phyloP scores from a whole-genome alignment of 2,797 vertebrate genomes.

The Thalassophryne amazonica region DNA sequence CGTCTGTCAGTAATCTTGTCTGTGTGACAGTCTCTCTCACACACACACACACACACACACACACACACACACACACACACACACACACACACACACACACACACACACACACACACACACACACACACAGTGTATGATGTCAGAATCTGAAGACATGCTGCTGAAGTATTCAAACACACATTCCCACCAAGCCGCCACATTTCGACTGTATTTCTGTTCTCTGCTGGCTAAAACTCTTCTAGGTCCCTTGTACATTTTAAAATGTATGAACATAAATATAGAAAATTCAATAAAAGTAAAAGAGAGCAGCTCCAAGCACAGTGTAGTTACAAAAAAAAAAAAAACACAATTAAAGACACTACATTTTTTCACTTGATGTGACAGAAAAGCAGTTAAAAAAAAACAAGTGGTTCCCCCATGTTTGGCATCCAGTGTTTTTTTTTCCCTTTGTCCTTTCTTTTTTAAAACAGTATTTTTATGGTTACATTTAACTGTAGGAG shows the following conservation, averaged over 20 bases:
- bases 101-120: too few relatives aligned
- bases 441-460: too few relatives aligned
- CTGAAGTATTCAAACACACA: slow-evolving; percentile 2
- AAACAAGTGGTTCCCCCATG: slow-evolving; percentile 31
- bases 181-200: not conserved
- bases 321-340: slow-evolving; percentile 31
- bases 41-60: too few relatives aligned
- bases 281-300: slow-evolving; percentile 14
- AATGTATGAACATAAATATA: slow-evolving; percentile 43
- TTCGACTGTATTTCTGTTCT: not conserved
- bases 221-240: slow-evolving; percentile 1
- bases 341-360: too few relatives aligned
- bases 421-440: slow-evolving; percentile 75
- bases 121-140: too few relatives aligned
- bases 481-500: slow-evolving; percentile 36
- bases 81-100: too few relatives aligned
- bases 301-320: slow-evolving; percentile 31
- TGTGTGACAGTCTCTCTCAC: too few relatives aligned
- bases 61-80: too few relatives aligned
- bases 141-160: not conserved
- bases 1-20: too few relatives aligned
- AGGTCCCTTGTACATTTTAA: slow-evolving; percentile 16
- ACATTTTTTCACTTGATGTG: slow-evolving; percentile 18
- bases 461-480: slow-evolving; percentile 35
- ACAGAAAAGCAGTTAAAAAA: slow-evolving; percentile 35